Percentiles rank a stretch among this genome's conserved stretches.
These are phyloP conservation scores for Phenganax subtilis DNA, from an alignment of 92 coral and sea anemone genomes.

Conservation along the genomic window DNA sequence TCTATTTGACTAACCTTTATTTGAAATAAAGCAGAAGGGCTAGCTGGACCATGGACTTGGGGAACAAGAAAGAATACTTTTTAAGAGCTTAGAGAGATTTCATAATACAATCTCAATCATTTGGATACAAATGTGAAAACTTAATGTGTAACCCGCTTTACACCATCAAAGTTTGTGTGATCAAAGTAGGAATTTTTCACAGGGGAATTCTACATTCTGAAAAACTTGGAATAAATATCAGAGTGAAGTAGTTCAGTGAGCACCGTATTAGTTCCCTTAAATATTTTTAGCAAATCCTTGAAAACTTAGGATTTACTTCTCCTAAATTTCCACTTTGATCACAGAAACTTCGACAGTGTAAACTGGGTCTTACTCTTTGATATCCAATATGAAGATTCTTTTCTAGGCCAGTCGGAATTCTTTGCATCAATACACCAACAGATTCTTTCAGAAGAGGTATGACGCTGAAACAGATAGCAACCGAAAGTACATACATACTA, in stretches of 20 bases:
- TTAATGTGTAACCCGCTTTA: no score
- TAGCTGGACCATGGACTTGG: no score
- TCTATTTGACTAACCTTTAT: conserved; percentile 92
- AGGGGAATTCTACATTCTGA: no score
- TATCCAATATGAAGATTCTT: conserved; percentile 78
- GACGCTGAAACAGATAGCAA: conserved; percentile 52
- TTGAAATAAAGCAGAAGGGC: neutral
- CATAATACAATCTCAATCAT: neutral
- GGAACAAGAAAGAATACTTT: neutral
- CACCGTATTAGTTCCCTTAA: no score
- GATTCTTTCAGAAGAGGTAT: conserved; percentile 87
- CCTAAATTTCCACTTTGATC: no score
- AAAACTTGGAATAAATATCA: no score
- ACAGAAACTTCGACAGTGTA: neutral
- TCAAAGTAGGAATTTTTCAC: no score
- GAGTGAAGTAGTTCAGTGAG: no score
- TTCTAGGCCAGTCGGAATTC: conserved; percentile 73
- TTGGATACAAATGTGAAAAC: neutral
- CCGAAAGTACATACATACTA: neutral
- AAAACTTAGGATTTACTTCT: no score
- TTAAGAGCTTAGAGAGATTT: neutral
- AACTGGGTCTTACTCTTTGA: conserved; percentile 66
- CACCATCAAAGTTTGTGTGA: no score
- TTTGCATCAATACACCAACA: conserved; percentile 91
- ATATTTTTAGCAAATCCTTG: no score